Base-by-base conservation (phyloP, 30 jellyfish, hydroid and myxozoan species). In the Pelagia noctiluca region DNA sequence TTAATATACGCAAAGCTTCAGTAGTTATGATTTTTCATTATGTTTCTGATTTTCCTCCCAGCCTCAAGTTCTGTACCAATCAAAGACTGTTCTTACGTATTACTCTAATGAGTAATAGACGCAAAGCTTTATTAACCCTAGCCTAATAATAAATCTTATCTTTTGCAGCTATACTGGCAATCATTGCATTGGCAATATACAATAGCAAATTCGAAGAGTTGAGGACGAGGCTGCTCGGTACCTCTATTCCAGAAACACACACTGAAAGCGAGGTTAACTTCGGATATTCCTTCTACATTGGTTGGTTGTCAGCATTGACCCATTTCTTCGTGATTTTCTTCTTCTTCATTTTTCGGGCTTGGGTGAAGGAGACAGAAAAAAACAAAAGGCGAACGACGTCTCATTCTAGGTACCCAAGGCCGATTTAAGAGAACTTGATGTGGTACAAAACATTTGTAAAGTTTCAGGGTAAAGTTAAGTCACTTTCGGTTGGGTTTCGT, bases 281-380 rank as follows among this genome's bases (percentile, higher is more conserved):
- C 46, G 92, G 92, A 0, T 82, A 82, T 60, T 82, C 92, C 25
- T 71, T 69, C 64, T 82, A 82, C 60, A 80, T 82, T 37, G 92
- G 92, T 10, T 82, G 92, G 92, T 47, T 82, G 46, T 60, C 92
- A 29, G 80, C 78, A 1, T 49, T 82, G 31, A 0, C 70, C 12
- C 92, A 82, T 19, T 68, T 82, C 82, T 31, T 82, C 46, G 24
- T 42, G 69, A 53, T 82, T 34, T 82, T 82, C 76, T 82, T 82
- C 85, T 82, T 11, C 86, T 82, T 37, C 86, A 82, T 82, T 63
- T 82, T 49, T 83, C 60, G 63, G 28, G 92, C 86, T 10, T 82
- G 92, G 92, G 54, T 35, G 13, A 53, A 82, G 23, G 34, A 69
- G 1, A 48, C 64, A 0, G 76, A 49, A 12, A 76, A 82, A 50